phyloP scores from a whole-genome alignment of 2,888 invertebrate species.

The Strigamia crassipes region DNA sequence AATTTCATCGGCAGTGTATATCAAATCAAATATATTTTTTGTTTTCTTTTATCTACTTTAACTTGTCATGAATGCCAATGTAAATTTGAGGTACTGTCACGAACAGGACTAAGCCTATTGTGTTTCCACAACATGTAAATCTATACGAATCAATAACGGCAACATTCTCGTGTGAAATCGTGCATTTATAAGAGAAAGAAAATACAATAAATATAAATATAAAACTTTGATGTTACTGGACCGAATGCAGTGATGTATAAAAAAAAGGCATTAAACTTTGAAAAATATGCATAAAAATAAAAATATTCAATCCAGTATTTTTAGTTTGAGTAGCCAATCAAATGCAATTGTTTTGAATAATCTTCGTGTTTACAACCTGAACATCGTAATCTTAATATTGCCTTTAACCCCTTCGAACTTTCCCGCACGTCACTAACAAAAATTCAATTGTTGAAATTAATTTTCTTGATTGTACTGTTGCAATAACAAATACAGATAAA shows the following conservation, averaged over 20 bases:
- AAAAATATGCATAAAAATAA: background rate
- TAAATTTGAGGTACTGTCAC: slow-evolving; percentile 9
- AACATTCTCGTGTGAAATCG: slow-evolving; percentile 24
- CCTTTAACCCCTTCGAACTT: too few species aligned
- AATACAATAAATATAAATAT: background rate
- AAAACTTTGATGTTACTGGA: background rate
- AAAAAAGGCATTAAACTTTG: background rate
- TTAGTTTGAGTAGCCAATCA: background rate
- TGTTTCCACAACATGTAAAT: slow-evolving; percentile 9
- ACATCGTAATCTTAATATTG: too few species aligned
- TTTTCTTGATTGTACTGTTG: too few species aligned
- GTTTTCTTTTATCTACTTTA: background rate
- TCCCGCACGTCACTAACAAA: too few species aligned
- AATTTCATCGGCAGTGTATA: background rate
- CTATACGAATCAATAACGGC: background rate
- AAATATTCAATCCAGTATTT: background rate
- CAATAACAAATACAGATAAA: too few species aligned
- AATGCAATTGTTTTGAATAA: background rate
- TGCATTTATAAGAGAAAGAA: background rate
- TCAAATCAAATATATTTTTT: background rate
- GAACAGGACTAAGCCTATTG: background rate
- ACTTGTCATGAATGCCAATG: slow-evolving; percentile 14
- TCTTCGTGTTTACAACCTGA: background rate
- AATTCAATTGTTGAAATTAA: too few species aligned
- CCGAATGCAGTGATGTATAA: background rate